Evolutionary conservation across 2,797 vertebrate species (phyloP).

Genomic region (Danio choprae): DNA sequence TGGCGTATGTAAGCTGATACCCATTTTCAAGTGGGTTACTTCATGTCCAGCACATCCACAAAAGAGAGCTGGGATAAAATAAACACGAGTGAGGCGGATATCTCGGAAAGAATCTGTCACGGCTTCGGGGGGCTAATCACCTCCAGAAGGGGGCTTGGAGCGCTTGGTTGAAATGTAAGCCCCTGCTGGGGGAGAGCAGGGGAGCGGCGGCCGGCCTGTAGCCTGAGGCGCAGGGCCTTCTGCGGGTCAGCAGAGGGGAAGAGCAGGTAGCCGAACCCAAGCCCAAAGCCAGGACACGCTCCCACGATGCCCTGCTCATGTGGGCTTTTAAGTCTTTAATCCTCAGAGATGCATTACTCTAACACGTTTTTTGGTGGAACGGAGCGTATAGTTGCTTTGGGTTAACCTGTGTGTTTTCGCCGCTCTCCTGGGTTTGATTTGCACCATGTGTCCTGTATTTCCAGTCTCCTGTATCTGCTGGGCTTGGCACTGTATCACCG

Average conservation of each 20-base stretch:
- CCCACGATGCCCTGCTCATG: conserved; percentile 3
- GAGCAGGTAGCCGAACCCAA: conserved; percentile 81
- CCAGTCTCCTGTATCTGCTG: conserved; percentile 37
- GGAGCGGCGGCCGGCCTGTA: conserved; percentile 86
- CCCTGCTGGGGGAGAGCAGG: conserved; percentile 85
- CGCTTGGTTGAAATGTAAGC: conserved; percentile 98
- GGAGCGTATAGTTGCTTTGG: conserved; percentile 1
- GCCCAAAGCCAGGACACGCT: conserved; percentile 29
- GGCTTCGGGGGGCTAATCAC: conserved; percentile 99
- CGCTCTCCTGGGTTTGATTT: conserved; percentile 45
- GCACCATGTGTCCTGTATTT: conserved; percentile 38
- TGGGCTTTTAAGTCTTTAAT: conserved; percentile 10
- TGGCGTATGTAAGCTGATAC: conserved; percentile 93
- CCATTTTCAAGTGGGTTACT: conserved; percentile 92
- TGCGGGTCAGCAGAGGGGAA: conserved; percentile 90
- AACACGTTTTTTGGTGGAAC: conserved; percentile 9
- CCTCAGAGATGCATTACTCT: not conserved
- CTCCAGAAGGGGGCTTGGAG: conserved; percentile 99
- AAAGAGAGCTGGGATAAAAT: conserved; percentile 99
- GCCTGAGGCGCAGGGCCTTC: conserved; percentile 73
- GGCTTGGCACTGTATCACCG: conserved; percentile 59
- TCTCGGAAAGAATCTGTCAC: conserved; percentile 99
- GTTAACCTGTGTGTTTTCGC: conserved; percentile 20
- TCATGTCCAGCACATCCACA: conserved; percentile 99
- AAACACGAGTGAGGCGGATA: conserved; percentile 99